Evolutionary conservation across 1,140 invertebrate species (phyloP).

Genomic region (Bombus consobrinus): DNA sequence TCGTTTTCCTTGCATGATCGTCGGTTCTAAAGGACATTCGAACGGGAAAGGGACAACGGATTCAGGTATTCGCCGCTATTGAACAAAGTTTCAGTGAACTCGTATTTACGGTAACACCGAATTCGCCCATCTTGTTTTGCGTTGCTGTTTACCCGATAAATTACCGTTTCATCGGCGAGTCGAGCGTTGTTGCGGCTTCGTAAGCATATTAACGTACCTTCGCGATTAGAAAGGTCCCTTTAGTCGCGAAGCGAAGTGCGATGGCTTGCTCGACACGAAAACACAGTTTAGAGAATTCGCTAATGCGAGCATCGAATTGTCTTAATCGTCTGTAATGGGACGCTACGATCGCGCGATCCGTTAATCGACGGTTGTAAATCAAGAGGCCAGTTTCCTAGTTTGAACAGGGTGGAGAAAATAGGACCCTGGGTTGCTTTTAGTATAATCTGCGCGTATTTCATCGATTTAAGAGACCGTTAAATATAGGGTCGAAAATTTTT

Average conservation of each 20-base stretch:
- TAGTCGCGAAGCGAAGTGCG: not conserved
- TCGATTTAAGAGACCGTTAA: not conserved
- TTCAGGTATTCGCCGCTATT: slow-evolving; percentile 8
- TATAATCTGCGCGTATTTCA: not conserved
- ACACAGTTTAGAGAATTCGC: slow-evolving; percentile 47
- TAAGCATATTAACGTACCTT: slow-evolving; percentile 55
- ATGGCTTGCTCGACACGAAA: slow-evolving; percentile 46
- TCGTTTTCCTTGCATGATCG: not conserved
- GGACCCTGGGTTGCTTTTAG: not conserved
- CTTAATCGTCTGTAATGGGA: slow-evolving; percentile 28
- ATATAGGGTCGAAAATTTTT: not conserved
- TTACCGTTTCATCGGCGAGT: slow-evolving; percentile 56
- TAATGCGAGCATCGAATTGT: slow-evolving; percentile 48
- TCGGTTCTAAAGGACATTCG: not conserved
- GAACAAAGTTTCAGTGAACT: slow-evolving; percentile 38
- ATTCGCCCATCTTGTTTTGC: slow-evolving; percentile 48
- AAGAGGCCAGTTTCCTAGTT: not conserved
- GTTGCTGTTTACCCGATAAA: slow-evolving; percentile 65
- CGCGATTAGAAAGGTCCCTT: not conserved
- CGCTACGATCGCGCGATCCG: slow-evolving; percentile 4
- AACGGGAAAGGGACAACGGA: not conserved
- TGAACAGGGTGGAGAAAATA: not conserved
- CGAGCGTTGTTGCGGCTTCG: slow-evolving; percentile 49
- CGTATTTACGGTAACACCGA: slow-evolving; percentile 33
- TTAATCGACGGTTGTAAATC: slow-evolving; percentile 34